phyloP scores from a whole-genome alignment of 2,113 vertebrate species.

The Sitta europaea region DNA sequence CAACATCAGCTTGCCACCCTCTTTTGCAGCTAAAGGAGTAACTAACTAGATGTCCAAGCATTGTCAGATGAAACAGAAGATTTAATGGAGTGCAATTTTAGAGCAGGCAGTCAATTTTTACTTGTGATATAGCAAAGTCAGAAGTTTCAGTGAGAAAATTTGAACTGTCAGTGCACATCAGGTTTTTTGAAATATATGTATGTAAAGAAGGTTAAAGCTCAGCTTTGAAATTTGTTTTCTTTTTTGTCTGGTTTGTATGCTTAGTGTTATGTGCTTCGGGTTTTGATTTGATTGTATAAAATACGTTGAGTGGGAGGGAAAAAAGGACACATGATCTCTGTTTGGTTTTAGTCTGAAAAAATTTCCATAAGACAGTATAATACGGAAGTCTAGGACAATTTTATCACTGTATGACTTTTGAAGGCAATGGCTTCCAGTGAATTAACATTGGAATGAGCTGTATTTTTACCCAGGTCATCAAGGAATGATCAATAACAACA shows the following conservation, averaged over 20 bases:
- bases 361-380: not conserved
- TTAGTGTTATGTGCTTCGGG: not conserved
- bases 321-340: not conserved
- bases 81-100: not conserved
- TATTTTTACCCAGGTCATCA: not conserved
- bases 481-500: not conserved
- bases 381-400: not conserved
- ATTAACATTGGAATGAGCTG: not conserved
- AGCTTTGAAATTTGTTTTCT: not conserved
- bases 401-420: not conserved
- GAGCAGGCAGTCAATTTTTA: not conserved
- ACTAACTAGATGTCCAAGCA: not conserved
- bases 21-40: not conserved
- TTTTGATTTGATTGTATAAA: not conserved
- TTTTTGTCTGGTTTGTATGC: not conserved
- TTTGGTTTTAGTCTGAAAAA: not conserved
- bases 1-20: not conserved
- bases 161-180: not conserved
- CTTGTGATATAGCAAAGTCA: not conserved
- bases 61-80: not conserved
- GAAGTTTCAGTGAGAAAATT: not conserved
- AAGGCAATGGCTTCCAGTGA: not conserved
- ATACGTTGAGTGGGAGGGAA: not conserved
- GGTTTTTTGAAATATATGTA: not conserved
- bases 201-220: not conserved